phyloP scores from a whole-genome alignment of 1,140 invertebrate genomes.

The Trypoxylus dichotomus region DNA sequence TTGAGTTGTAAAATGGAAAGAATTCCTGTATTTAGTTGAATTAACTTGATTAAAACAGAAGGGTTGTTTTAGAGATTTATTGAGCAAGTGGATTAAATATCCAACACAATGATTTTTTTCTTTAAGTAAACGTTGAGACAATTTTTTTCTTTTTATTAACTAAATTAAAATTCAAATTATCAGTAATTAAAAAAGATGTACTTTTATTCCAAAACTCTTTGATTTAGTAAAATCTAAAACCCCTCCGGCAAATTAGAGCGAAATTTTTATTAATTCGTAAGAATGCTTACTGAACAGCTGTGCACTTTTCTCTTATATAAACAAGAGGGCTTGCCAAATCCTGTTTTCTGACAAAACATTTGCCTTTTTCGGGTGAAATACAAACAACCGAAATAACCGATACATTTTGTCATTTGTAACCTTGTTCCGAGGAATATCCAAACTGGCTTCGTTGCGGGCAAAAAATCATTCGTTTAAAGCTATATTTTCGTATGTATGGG shows the following conservation, averaged over 20 bases:
- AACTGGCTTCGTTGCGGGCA: not conserved
- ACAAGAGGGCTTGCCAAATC: conserved; percentile 25
- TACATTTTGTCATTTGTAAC: conserved; percentile 8
- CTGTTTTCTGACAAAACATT: conserved; percentile 29
- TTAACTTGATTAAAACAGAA: too few species aligned
- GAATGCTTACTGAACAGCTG: not conserved
- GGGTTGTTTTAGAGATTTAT: too few species aligned
- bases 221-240: not conserved
- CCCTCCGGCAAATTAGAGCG: not conserved
- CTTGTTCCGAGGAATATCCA: not conserved
- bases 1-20: too few species aligned
- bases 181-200: too few species aligned
- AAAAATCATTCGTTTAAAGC: not conserved
- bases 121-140: too few species aligned
- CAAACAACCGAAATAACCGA: conserved; percentile 21
- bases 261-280: conserved; percentile 14
- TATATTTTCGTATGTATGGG: not conserved
- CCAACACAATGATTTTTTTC: too few species aligned
- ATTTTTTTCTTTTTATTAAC: too few species aligned
- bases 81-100: too few species aligned
- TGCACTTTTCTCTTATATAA: conserved; percentile 25
- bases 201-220: too few species aligned
- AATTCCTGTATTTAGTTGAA: too few species aligned
- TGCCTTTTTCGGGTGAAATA: conserved; percentile 1
- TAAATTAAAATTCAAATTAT: too few species aligned